Base-by-base conservation (phyloP, 2,888 invertebrate species). In the Phalera bucephala region DNA sequence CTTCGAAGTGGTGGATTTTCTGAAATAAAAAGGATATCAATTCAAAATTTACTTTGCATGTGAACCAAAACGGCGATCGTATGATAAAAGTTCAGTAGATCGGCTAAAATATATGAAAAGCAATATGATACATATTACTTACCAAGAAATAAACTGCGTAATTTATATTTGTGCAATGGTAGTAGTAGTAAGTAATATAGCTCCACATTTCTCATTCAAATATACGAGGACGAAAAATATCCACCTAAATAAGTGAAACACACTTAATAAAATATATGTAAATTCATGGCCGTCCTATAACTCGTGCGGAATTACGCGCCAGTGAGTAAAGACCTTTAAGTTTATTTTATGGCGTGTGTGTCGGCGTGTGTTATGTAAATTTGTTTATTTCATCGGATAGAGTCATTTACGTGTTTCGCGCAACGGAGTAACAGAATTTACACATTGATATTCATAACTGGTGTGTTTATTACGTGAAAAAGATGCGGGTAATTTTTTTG, bases 371-470 rank as follows among this genome's bases (percentile, higher is more conserved):
- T 23, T 21, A 12, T n/a, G 29, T 26, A 26, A 40, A 38, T 28
- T 22, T 10, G 21, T 39, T 37, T 27, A 9, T 38, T 38, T 41
- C 26, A 26, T 5, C n/a, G 7, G 32, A 36, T 38, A 29, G 9
- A 57, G 36, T 37, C 45, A 33, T 45, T 31, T 40, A 34, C 33
- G 29, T 20, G 33, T 15, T 15, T 8, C 28, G 3, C 8, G 14
- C 13, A 3, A 11, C 9, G 15, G 15, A 4, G 9, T 28, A 4
- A 15, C 6, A 9, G 37, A 41, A 37, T 35, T 38, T 27, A 29
- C 35, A 14, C 36, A 53, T 56, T 56, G 52, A 41, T 56, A 53
- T 53, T 56, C 52, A 41, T 14, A 56, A 32, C 37, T 22, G 14
- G 27, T 41, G n/a, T n/a, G n/a, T 34, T 38, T 30, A 43, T 28